Base-by-base conservation (phyloP, 2,797 vertebrate species). In the Sebastolobus alascanus region DNA sequence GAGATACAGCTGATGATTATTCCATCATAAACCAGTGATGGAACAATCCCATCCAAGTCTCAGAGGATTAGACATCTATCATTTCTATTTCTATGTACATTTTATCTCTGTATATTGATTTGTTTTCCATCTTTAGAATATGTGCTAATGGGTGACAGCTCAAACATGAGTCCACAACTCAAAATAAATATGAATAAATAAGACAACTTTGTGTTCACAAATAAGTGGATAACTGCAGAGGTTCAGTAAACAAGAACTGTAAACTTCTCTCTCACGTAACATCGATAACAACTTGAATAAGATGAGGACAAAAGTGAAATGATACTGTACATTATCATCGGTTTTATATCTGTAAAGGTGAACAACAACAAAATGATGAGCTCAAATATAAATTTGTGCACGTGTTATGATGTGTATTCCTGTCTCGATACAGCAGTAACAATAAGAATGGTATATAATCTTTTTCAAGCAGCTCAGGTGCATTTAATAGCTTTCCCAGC, bases 381-480 rank as follows among this genome's bases (percentile, higher is more conserved):
- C 76, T 80, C 14, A 68, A 83, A 80, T 79, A 84, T 61, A 82
- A 85, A 63, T 5, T 35, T 89, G 75, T 75, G 75, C 33, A 8
- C 58, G 70, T 83, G 79, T 87, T 65, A 59, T 76, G 35, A 11
- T 79, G 82, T 79, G 89, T 91, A 85, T 90, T 92, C 89, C 86
- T 88, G 64, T 92, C 86, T 92, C 85, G 52, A 38, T 90, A 87
- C 78, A 92, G 87, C 84, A 79, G 81, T 88, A 83, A 75, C 86
- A 73, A 60, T 70, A 82, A 74, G 25, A 69, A 40, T 65, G 60
- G 31, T 58, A 27, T 33, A 25, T 31, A 6, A 33, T 68, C 35
- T 64, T 84, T 87, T 73, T 84, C 29, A 78, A 88, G 81, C 80
- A 82, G 75, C 70, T 83, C 84, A 75, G 85, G 60, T 5, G 61